These are phyloP conservation scores for Chascanopsetta lugubris DNA, from an alignment of 2,113 vertebrate genomes.

Conservation along the genomic window DNA sequence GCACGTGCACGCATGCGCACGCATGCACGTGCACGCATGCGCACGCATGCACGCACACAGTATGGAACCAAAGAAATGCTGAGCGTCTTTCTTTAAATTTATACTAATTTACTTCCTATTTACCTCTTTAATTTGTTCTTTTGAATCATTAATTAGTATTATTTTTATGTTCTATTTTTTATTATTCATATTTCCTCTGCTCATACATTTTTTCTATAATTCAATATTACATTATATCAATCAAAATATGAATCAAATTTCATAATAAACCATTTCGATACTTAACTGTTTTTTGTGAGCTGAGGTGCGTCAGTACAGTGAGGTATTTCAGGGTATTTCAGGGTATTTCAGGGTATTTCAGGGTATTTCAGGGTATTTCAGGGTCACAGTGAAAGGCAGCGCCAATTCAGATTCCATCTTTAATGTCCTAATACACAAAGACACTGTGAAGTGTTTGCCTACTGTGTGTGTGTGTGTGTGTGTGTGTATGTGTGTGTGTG, in stretches of 20 bases:
- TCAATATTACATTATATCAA: too few relatives aligned
- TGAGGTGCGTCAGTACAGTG: background rate
- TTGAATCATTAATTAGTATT: too few relatives aligned
- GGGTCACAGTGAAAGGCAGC: constrained; percentile 15
- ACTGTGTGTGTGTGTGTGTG: constrained; percentile 16
- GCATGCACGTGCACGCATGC: background rate
- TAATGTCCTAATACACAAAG: constrained; percentile 40
- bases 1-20: constrained; percentile 1
- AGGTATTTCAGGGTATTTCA: constrained; percentile 23
- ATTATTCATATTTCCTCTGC: too few relatives aligned
- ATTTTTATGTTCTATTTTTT: too few relatives aligned
- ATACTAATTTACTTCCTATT: too few relatives aligned
- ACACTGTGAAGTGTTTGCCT: constrained; percentile 1
- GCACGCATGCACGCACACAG: constrained; percentile 4
- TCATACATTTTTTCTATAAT: too few relatives aligned
- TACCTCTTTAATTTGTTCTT: too few relatives aligned
- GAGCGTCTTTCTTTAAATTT: too few relatives aligned
- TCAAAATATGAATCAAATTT: too few relatives aligned
- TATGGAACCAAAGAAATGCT: too few relatives aligned
- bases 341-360: constrained; percentile 24
- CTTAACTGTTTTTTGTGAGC: background rate
- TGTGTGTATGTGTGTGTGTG: constrained; percentile 23
- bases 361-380: constrained; percentile 24
- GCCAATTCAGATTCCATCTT: constrained; percentile 48
- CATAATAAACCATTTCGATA: background rate